phyloP scores from a whole-genome alignment of 2,797 vertebrate genomes.

The Clamator glandarius region DNA sequence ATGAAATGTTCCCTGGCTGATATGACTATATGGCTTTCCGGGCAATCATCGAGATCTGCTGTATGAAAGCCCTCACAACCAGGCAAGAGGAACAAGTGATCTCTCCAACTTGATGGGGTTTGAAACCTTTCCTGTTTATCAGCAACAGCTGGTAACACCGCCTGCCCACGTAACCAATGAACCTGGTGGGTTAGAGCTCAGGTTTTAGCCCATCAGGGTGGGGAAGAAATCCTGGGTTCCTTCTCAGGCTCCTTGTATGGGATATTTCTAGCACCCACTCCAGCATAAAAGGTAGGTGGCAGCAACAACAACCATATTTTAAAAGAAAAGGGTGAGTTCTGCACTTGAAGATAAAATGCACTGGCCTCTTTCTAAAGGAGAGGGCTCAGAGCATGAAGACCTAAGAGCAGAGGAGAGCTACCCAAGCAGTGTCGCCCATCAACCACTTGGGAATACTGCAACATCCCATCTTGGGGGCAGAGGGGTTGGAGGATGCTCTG shows the following conservation, averaged over 20 bases:
- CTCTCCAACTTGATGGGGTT: fast-evolving
- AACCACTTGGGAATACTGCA: neutral
- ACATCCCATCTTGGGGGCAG: too few relatives aligned
- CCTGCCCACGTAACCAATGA: neutral
- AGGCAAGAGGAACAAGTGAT: neutral
- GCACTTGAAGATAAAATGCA: neutral
- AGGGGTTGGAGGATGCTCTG: neutral
- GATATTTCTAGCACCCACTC: neutral
- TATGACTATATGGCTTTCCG: fast-evolving
- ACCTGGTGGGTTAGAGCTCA: neutral
- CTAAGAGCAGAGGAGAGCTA: neutral
- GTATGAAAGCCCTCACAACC: neutral
- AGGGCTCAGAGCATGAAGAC: neutral
- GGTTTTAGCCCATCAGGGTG: neutral
- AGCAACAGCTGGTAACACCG: neutral
- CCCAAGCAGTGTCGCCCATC: neutral
- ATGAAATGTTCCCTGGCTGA: neutral
- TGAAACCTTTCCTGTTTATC: neutral
- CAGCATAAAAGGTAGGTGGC: slow-evolving; percentile 16
- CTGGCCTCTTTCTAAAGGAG: neutral
- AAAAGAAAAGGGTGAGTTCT: neutral
- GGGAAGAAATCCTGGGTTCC: neutral
- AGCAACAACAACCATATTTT: neutral
- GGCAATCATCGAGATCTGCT: neutral
- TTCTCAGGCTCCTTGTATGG: fast-evolving